phyloP scores from a whole-genome alignment of 2,888 invertebrate genomes.

The Vesta saturnalis region DNA sequence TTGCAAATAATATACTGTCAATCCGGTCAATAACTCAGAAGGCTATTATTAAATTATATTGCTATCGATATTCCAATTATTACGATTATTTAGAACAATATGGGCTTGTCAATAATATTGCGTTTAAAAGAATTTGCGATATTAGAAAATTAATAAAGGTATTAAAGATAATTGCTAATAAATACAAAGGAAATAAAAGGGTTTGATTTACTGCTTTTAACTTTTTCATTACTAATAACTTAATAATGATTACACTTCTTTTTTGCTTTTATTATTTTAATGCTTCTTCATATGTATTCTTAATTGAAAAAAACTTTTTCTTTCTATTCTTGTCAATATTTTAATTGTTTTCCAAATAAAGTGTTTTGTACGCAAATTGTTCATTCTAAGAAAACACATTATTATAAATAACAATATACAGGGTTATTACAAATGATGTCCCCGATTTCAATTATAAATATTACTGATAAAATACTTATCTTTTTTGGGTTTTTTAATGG shows the following conservation, averaged over 20 bases:
- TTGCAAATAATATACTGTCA: constrained; percentile 38
- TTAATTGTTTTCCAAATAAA: no score
- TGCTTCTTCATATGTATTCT: no score
- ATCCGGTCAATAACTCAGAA: constrained; percentile 39
- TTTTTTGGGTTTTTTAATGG: no score
- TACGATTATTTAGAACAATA: neutral
- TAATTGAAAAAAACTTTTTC: neutral
- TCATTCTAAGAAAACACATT: no score
- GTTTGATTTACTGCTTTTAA: neutral
- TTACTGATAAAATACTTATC: no score
- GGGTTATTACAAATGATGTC: no score
- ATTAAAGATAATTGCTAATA: constrained; percentile 1
- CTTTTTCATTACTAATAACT: neutral
- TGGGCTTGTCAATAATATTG: constrained; percentile 1
- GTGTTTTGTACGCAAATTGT: no score
- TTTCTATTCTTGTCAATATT: no score
- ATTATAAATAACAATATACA: no score
- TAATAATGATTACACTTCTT: neutral
- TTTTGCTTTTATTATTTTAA: neutral
- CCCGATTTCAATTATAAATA: no score
- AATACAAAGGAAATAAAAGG: neutral
- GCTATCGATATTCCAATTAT: constrained; percentile 18
- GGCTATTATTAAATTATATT: constrained; percentile 40
- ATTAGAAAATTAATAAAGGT: neutral
- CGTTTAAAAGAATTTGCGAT: neutral